Base-by-base conservation (phyloP, 2,888 invertebrate genomes). In the Onthophagus sagittarius region DNA sequence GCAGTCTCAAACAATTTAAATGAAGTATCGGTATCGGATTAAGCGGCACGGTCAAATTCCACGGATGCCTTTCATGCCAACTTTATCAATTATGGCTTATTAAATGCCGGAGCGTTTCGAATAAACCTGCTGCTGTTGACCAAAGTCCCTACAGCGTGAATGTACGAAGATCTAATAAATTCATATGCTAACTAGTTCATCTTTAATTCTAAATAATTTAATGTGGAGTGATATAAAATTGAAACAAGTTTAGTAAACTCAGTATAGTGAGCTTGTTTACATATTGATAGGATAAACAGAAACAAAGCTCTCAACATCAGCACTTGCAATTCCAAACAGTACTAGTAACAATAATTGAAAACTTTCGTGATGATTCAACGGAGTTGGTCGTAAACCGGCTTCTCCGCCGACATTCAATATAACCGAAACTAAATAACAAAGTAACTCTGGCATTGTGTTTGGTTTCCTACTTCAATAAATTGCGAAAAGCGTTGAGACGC, bases 61-160 rank as follows among this genome's bases (percentile, higher is more conserved):
- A 31, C 23, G 23, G 31, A 67, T 67, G 31, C 67, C 67, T 31
- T 32, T 23, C 31, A n/a, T 15, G 67, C 67, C 67, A 67, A 67
- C 67, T 67, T 67, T 67, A 67, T 67, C 67, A 67, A 67, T 67
- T 67, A 67, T 67, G 67, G 67, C 67, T 67, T 67, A 67, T 67
- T 67, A 67, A 67, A 67, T 67, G 67, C 67, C 67, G 23, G 67
- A 67, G 39, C 39, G 39, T 53, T 9, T 7, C 39, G 39, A 53
- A 53, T 53, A 53, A 53, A 53, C 39, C 39, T 53, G 39, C 39
- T 53, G 23, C 23, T 23, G 23, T 23, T 23, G 23, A 23, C 23
- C 23, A 23, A 23, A 23, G 23, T 23, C 23, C 2, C 2, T 23
- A 23, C 23, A 23, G 23, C 3, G 23, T 23, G 23, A 23, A 3